phyloP scores from a whole-genome alignment of 1,140 invertebrate genomes.

The Drosophila triauraria region DNA sequence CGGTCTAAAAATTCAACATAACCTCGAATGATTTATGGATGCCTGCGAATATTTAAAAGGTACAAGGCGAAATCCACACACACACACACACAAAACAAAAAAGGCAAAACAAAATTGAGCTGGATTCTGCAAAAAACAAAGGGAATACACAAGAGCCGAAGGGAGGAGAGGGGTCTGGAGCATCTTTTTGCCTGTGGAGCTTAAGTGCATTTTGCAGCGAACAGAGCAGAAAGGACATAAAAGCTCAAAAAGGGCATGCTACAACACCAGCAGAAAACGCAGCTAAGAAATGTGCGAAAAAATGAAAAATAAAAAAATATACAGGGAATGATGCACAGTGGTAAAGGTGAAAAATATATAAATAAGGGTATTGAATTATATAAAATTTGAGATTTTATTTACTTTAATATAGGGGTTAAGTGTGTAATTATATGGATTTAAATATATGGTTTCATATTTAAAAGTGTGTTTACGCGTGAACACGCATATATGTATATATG shows the following conservation, averaged over 20 bases:
- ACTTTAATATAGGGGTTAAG: no score
- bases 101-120: slow-evolving; percentile 44
- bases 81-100: slow-evolving; percentile 23
- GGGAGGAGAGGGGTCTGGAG: slow-evolving; percentile 25
- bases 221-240: slow-evolving; percentile 77
- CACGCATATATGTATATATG: no score
- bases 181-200: slow-evolving; percentile 56
- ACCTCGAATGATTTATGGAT: slow-evolving; percentile 83
- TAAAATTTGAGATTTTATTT: not conserved
- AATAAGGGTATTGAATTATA: not conserved
- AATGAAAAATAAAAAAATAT: slow-evolving; percentile 54
- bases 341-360: not conserved
- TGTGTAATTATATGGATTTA: no score
- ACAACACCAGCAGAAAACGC: slow-evolving; percentile 43
- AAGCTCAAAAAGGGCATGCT: slow-evolving; percentile 78
- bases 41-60: slow-evolving; percentile 82
- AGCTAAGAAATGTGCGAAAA: slow-evolving; percentile 75
- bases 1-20: slow-evolving; percentile 82
- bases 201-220: slow-evolving; percentile 79
- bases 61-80: slow-evolving; percentile 52
- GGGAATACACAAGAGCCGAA: slow-evolving; percentile 33
- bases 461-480: no score
- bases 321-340: slow-evolving; percentile 33
- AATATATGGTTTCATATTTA: no score
- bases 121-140: slow-evolving; percentile 50